Conservation (phyloP, 2,113 vertebrate genomes). For the Ginglymostoma cirratum region DNA sequence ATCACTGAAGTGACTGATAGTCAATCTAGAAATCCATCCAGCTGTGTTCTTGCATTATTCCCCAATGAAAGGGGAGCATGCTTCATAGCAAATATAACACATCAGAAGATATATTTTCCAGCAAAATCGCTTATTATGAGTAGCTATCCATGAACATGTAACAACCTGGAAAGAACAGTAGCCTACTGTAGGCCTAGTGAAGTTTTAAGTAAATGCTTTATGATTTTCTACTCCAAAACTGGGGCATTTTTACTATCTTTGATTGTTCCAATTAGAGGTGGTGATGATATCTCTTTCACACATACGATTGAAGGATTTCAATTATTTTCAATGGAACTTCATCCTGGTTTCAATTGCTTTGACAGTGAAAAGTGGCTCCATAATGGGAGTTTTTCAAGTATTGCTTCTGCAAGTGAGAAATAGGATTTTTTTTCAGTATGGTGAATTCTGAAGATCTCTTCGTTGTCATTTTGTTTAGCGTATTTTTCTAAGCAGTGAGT, state of each 20-base stretch:
- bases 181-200: neutral
- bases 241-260: neutral
- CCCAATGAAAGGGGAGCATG: neutral
- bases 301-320: neutral
- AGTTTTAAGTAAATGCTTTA: neutral
- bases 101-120: neutral
- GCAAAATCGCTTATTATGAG: neutral
- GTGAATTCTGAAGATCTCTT: neutral
- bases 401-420: neutral
- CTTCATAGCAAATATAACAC: neutral
- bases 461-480: neutral
- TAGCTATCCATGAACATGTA: neutral
- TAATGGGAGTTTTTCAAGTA: neutral
- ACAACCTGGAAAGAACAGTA: neutral
- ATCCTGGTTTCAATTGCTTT: neutral
- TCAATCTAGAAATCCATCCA: neutral
- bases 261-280: conserved; percentile 7
- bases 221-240: neutral
- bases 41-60: conserved; percentile 1
- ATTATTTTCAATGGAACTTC: conserved; percentile 3
- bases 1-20: conserved; percentile 6
- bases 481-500: neutral
- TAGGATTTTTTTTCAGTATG: neutral
- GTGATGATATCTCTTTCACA: neutral
- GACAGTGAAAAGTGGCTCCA: neutral